A percentile compares a stretch with the other conserved stretches of the same genome.
Evolutionary conservation across 1,140 invertebrate genomes (phyloP).

Genomic region (Tetragnatha versicolor): DNA sequence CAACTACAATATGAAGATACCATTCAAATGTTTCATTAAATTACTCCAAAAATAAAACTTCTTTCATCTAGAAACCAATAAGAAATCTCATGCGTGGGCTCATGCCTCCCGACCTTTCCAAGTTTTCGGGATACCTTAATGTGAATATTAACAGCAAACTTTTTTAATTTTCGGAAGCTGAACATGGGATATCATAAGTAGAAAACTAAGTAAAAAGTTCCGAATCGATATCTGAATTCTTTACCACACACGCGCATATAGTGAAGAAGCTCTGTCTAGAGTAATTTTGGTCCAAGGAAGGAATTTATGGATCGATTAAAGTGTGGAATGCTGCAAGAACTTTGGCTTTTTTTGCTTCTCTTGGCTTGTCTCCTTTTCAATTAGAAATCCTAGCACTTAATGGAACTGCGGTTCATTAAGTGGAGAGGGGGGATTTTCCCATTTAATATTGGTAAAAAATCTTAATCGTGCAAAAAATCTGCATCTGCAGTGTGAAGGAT

Average conservation of each 20-base stretch:
- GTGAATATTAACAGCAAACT: conserved; percentile 1
- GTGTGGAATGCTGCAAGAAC: conserved; percentile 2
- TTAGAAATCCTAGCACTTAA: conserved; percentile 13
- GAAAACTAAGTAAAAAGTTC: background rate
- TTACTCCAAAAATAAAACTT: too few species aligned
- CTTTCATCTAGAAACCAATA: too few species aligned
- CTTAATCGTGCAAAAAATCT: conserved; percentile 1
- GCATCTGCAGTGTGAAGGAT: too few species aligned
- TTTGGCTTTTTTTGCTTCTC: background rate
- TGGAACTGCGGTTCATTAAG: conserved; percentile 10
- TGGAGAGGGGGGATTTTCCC: background rate
- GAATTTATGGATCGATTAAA: conserved; percentile 26
- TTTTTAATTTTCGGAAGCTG: conserved; percentile 2
- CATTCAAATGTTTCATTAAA: too few species aligned
- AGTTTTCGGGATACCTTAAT: too few species aligned
- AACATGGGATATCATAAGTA: background rate
- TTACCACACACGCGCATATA: conserved; percentile 6
- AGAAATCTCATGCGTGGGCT: too few species aligned
- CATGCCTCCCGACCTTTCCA: too few species aligned
- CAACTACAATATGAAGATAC: too few species aligned
- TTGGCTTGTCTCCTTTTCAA: background rate
- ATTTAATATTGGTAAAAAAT: background rate
- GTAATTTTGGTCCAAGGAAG: conserved; percentile 6
- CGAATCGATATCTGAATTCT: conserved; percentile 14
- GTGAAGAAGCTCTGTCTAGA: background rate